Conservation (phyloP, 1,140 invertebrate species). For the Ladona fulva region DNA sequence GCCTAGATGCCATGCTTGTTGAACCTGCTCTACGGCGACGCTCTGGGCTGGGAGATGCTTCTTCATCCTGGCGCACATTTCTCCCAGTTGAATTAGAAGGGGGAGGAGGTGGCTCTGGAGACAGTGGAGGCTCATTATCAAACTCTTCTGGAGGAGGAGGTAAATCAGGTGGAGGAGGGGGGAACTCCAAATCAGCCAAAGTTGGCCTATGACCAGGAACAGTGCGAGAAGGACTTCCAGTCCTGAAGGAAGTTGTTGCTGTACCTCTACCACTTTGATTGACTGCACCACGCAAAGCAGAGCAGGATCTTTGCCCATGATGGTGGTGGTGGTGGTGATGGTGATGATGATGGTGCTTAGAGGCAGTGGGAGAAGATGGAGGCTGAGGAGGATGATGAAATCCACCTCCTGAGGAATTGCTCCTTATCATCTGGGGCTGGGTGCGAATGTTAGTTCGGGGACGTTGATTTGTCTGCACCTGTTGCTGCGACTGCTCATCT, state of each 20-base stretch:
- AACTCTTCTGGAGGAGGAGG: conserved; percentile 60
- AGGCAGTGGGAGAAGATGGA: conserved; percentile 42
- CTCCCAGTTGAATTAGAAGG: conserved; percentile 19
- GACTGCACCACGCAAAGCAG: conserved; percentile 40
- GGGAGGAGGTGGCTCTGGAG: conserved; percentile 27
- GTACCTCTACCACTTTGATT: conserved; percentile 35
- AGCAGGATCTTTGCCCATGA: conserved; percentile 28
- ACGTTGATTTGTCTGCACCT: neutral
- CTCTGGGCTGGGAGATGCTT: conserved; percentile 22
- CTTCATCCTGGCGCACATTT: neutral
- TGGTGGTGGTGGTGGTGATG: conserved; percentile 13
- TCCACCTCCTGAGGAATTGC: conserved; percentile 70
- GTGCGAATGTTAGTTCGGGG: conserved; percentile 52
- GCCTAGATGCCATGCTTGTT: neutral
- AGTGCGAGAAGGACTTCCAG: conserved; percentile 44
- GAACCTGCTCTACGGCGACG: conserved; percentile 7
- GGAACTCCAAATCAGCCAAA: conserved; percentile 73
- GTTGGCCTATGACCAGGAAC: conserved; percentile 41
- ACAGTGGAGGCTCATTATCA: conserved; percentile 24
- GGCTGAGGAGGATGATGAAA: conserved; percentile 48
- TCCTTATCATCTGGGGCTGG: conserved; percentile 70
- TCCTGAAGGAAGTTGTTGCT: conserved; percentile 30
- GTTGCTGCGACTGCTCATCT: neutral
- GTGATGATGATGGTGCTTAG: conserved; percentile 11
- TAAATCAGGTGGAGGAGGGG: conserved; percentile 68